Conservation (phyloP, 2,113 vertebrate genomes). For the Oncorhynchus nerka region DNA sequence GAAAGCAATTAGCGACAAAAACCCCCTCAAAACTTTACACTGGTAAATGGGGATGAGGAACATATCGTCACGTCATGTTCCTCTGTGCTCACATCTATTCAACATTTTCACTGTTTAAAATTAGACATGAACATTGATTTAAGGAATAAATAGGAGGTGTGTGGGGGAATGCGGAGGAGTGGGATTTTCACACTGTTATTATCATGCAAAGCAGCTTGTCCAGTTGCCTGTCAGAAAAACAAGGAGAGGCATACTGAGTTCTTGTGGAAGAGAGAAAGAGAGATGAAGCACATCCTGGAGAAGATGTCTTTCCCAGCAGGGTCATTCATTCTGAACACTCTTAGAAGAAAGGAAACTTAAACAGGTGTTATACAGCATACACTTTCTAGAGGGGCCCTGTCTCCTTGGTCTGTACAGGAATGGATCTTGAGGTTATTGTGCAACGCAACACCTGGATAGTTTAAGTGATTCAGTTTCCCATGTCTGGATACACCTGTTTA, state of each 20-base stretch:
- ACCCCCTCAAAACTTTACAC: constrained; percentile 5
- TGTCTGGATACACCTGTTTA: background rate
- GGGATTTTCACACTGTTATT: constrained; percentile 7
- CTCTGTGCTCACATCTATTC: constrained; percentile 2
- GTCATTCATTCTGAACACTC: too few relatives aligned
- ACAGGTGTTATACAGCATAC: too few relatives aligned
- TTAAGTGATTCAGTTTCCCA: background rate
- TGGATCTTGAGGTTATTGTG: too few relatives aligned
- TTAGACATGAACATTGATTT: constrained; percentile 15
- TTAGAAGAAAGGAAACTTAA: too few relatives aligned
- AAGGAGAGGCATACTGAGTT: background rate
- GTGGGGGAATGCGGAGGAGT: constrained; percentile 2
- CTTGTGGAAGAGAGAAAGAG: background rate
- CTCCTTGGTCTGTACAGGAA: too few relatives aligned
- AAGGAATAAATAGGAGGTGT: background rate
- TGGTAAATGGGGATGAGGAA: background rate
- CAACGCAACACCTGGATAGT: too few relatives aligned
- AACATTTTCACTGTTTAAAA: constrained; percentile 8
- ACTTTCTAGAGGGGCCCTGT: too few relatives aligned
- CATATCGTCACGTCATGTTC: background rate
- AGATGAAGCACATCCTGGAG: constrained; percentile 25
- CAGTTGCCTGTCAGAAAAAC: background rate
- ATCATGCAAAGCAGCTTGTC: constrained; percentile 12
- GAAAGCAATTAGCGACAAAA: constrained; percentile 31
- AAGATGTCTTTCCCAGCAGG: constrained; percentile 21